phyloP scores from a whole-genome alignment of 1,140 invertebrate genomes.

The Portunus trituberculatus region DNA sequence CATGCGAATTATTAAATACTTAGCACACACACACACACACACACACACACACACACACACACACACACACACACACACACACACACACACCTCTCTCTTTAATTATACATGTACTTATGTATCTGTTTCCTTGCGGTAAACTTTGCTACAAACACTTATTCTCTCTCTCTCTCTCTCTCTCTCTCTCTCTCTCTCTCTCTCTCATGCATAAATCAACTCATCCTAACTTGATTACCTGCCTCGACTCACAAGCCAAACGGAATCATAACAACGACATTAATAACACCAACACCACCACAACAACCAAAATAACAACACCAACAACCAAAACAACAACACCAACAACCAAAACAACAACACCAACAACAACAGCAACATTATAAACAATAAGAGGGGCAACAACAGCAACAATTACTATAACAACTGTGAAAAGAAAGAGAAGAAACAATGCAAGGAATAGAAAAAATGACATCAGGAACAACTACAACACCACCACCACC shows the following conservation, averaged over 20 bases:
- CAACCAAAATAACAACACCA: not conserved
- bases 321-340: not conserved
- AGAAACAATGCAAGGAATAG: no score
- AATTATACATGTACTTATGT: no score
- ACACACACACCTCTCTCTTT: no score
- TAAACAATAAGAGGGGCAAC: not conserved
- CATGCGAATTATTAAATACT: not conserved
- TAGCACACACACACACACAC: not conserved
- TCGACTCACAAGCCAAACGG: not conserved
- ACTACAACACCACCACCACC: no score
- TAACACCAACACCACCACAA: not conserved
- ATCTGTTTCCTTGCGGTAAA: no score
- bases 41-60: not conserved
- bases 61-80: not conserved
- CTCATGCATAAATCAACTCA: slow-evolving; percentile 14
- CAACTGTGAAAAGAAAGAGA: not conserved
- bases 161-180: no score
- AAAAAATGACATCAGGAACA: no score
- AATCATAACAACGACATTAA: not conserved
- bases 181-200: no score
- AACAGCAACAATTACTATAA: not conserved
- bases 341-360: not conserved
- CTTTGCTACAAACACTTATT: no score
- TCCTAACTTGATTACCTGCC: not conserved
- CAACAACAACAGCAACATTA: not conserved